These are phyloP conservation scores for Montipora capitata DNA, from an alignment of 92 coral and sea anemone genomes.

Conservation along the genomic window DNA sequence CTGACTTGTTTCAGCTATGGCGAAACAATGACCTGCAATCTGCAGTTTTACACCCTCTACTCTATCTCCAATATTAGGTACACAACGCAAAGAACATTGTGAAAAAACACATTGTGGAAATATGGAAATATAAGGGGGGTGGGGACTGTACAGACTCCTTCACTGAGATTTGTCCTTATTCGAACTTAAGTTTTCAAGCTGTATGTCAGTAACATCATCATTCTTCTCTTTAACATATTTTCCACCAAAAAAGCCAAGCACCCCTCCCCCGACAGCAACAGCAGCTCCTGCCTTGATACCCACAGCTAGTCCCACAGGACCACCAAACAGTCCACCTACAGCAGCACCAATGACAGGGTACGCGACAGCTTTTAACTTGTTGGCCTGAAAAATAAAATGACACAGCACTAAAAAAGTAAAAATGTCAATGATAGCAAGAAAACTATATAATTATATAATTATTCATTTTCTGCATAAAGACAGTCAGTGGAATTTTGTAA, in stretches of 20 bases:
- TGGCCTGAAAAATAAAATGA: conserved; percentile 72
- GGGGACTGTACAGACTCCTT: neutral
- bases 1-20: too few species aligned
- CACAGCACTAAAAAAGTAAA: neutral
- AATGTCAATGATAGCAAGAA: too few species aligned
- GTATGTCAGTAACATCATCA: conserved; percentile 85
- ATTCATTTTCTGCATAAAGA: too few species aligned
- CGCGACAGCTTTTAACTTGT: conserved; percentile 87
- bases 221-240: conserved; percentile 81
- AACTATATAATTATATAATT: too few species aligned
- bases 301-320: conserved; percentile 92
- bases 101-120: too few species aligned
- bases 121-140: too few species aligned
- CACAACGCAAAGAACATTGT: too few species aligned
- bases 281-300: conserved; percentile 97
- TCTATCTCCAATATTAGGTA: too few species aligned
- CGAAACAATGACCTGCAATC: too few species aligned
- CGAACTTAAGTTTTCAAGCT: conserved; percentile 92
- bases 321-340: conserved; percentile 93
- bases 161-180: conserved; percentile 7
- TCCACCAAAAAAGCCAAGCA: conserved; percentile 92
- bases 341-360: conserved; percentile 93
- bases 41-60: too few species aligned
- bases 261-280: conserved; percentile 92
- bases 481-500: too few species aligned